Evolutionary conservation across 2,888 invertebrate species (phyloP).

Genomic region (Epinotia brunnichana): DNA sequence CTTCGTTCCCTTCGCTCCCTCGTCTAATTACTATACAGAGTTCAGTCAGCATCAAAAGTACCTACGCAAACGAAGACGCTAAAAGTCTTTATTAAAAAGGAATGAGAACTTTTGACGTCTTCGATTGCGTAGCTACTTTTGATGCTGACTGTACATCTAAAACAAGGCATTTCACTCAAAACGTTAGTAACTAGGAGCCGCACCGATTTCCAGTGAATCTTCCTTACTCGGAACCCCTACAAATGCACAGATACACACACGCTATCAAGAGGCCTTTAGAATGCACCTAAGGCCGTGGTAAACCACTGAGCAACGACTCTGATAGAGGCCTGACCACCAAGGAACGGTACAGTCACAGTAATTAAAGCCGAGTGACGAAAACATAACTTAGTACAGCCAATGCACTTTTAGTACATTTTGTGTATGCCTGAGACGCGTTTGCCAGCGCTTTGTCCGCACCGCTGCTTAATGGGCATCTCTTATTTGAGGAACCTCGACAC

Average conservation of each 20-base stretch:
- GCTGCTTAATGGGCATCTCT: no score
- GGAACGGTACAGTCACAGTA: conserved; percentile 2
- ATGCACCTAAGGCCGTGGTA: neutral
- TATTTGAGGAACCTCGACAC: no score
- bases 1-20: no score
- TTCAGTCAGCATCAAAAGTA: no score
- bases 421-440: no score
- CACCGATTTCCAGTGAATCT: neutral
- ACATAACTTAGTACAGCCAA: neutral
- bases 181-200: neutral
- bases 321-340: neutral
- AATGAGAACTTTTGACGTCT: no score
- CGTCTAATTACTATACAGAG: neutral
- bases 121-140: no score
- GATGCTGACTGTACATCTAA: no score
- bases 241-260: neutral
- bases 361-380: neutral
- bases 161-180: neutral
- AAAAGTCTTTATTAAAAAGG: no score
- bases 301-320: neutral
- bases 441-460: no score
- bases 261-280: neutral
- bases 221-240: neutral
- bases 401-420: neutral
- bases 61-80: no score